A percentile compares a stretch with the other conserved stretches of the same genome.
phyloP scores from a whole-genome alignment of 92 coral and sea anemone species.

The Porites evermanni region DNA sequence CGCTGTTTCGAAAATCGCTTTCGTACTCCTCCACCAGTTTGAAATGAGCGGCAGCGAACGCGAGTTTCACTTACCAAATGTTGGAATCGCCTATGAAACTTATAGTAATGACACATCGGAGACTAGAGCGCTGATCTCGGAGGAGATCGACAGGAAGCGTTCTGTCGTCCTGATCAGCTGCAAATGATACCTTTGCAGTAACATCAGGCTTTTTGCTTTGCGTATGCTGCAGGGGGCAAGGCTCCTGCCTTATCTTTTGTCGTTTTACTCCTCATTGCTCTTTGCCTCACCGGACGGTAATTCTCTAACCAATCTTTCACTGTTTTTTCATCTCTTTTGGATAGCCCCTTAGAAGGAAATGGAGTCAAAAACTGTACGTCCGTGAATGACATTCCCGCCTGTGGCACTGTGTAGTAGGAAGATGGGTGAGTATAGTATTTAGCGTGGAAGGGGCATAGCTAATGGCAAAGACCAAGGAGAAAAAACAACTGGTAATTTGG shows the following conservation, averaged over 20 bases:
- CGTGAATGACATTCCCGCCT: slow-evolving; percentile 22
- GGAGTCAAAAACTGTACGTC: slow-evolving; percentile 24
- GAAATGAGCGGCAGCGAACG: slow-evolving; percentile 44
- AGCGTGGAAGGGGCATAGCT: no score
- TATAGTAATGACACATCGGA: slow-evolving; percentile 16
- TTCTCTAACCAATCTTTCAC: slow-evolving; percentile 31
- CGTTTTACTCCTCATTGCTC: slow-evolving; percentile 65
- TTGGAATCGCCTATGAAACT: slow-evolving; percentile 33
- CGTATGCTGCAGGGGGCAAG: slow-evolving; percentile 60
- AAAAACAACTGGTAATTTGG: no score
- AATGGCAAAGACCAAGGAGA: no score
- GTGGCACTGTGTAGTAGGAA: slow-evolving; percentile 42
- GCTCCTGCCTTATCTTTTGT: slow-evolving; percentile 66
- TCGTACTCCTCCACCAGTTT: slow-evolving; percentile 49
- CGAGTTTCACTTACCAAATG: slow-evolving; percentile 34
- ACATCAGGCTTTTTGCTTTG: slow-evolving; percentile 22
- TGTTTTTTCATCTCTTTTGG: slow-evolving; percentile 29
- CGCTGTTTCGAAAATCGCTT: slow-evolving; percentile 45
- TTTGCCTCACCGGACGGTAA: slow-evolving; percentile 43
- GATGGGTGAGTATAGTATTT: slow-evolving; percentile 18
- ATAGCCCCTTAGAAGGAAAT: slow-evolving; percentile 20
- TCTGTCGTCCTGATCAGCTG: slow-evolving; percentile 26
- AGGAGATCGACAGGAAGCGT: slow-evolving; percentile 20
- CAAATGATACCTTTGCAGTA: neutral
- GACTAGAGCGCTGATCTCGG: slow-evolving; percentile 10